phyloP scores from a whole-genome alignment of 2,797 vertebrate species.

The Cossypha dichroa region DNA sequence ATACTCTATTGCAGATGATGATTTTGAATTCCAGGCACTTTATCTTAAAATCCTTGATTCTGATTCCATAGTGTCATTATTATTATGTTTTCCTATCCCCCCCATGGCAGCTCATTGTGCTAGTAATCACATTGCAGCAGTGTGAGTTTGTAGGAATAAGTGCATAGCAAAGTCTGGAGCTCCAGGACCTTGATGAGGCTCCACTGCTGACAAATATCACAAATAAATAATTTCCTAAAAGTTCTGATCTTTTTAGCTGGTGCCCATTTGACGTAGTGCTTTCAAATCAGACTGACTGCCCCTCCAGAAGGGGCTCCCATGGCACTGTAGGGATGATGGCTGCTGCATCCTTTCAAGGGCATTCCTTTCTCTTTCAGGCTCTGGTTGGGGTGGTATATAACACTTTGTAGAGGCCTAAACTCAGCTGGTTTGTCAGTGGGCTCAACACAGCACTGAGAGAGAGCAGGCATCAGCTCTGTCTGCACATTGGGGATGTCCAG shows the following conservation, averaged over 20 bases:
- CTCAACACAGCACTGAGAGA: background rate
- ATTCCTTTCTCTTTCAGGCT: background rate
- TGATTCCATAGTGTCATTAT: background rate
- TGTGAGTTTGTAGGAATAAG: background rate
- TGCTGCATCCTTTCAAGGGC: background rate
- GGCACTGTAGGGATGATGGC: rapidly evolving
- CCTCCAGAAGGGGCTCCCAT: background rate
- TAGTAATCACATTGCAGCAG: background rate
- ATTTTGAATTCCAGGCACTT: background rate
- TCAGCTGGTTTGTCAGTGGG: background rate
- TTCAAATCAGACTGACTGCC: background rate
- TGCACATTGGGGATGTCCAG: background rate
- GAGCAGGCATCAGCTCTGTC: background rate
- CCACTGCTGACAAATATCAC: background rate
- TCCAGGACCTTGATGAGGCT: background rate
- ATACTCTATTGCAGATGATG: background rate
- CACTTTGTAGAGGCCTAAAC: background rate
- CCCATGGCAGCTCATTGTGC: background rate
- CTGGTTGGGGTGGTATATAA: background rate
- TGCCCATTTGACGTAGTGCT: background rate
- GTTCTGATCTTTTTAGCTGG: background rate
- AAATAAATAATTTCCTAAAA: background rate
- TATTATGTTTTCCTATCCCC: background rate
- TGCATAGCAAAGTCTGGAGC: background rate
- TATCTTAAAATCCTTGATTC: background rate